A percentile compares a stretch with the other conserved stretches of the same genome.
These are phyloP conservation scores for Uria aalge DNA, from an alignment of 2,113 vertebrate genomes.

Conservation along the genomic window DNA sequence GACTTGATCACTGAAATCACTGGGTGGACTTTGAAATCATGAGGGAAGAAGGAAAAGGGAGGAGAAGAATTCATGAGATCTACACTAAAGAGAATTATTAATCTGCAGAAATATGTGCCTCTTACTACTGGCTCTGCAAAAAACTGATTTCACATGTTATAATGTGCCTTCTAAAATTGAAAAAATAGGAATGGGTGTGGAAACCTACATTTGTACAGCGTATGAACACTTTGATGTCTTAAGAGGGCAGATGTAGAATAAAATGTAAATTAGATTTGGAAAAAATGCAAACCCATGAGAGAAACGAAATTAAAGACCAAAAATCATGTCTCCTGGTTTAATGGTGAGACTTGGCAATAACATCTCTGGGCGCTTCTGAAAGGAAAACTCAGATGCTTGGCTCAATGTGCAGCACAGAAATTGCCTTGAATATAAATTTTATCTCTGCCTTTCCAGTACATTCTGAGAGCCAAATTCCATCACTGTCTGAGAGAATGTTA, in stretches of 20 bases:
- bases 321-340: constrained; percentile 7
- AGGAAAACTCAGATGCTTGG: constrained; percentile 29
- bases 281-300: constrained; percentile 23
- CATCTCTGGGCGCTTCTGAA: constrained; percentile 22
- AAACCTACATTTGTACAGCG: constrained; percentile 18
- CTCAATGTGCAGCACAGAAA: neutral
- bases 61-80: constrained; percentile 49
- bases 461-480: constrained; percentile 32
- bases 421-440: constrained; percentile 32
- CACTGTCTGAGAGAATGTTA: neutral
- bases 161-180: constrained; percentile 27
- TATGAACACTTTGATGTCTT: constrained; percentile 25
- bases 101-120: constrained; percentile 50
- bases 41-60: constrained; percentile 24
- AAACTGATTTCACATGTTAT: constrained; percentile 44
- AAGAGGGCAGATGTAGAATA: constrained; percentile 13
- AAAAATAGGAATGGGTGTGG: constrained; percentile 42
- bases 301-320: constrained; percentile 36
- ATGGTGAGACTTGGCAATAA: constrained; percentile 14
- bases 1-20: constrained; percentile 38
- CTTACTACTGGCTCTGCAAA: constrained; percentile 29
- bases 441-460: neutral
- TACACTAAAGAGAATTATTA: constrained; percentile 63
- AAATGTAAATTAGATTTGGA: constrained; percentile 23
- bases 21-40: constrained; percentile 32